These are phyloP conservation scores for Oreocharis arfaki DNA, from an alignment of 2,113 vertebrate genomes.

Conservation along the genomic window DNA sequence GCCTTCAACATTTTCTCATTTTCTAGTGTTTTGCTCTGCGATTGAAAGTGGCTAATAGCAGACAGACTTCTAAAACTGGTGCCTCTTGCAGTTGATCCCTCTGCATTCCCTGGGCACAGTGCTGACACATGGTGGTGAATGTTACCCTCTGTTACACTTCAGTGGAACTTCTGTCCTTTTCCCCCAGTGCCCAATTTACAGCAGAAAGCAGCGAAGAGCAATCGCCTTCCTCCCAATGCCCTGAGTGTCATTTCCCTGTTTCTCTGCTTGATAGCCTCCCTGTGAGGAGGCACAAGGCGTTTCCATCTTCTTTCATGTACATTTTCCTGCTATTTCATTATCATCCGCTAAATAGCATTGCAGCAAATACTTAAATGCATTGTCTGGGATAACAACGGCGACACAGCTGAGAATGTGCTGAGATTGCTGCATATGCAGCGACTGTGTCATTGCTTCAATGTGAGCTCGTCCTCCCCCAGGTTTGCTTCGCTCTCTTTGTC, in stretches of 20 bases:
- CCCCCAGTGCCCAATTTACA: neutral
- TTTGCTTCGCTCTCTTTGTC: neutral
- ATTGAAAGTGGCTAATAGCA: neutral
- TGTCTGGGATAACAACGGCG: neutral
- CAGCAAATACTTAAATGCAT: neutral
- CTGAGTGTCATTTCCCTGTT: neutral
- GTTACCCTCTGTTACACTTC: neutral
- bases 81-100: neutral
- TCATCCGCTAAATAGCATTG: neutral
- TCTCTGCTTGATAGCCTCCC: neutral
- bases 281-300: neutral
- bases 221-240: neutral
- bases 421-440: neutral
- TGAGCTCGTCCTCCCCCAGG: neutral
- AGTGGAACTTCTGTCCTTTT: neutral
- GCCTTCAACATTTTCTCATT: neutral
- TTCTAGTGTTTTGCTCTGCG: neutral
- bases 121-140: neutral
- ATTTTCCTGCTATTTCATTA: slow-evolving; percentile 7
- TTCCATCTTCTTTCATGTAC: neutral
- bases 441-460: neutral
- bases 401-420: neutral
- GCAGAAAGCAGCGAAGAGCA: neutral
- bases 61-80: neutral
- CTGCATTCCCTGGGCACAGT: neutral